These are phyloP conservation scores for Pseudois nayaur DNA, from an alignment of 2,113 vertebrate species.

Conservation along the genomic window DNA sequence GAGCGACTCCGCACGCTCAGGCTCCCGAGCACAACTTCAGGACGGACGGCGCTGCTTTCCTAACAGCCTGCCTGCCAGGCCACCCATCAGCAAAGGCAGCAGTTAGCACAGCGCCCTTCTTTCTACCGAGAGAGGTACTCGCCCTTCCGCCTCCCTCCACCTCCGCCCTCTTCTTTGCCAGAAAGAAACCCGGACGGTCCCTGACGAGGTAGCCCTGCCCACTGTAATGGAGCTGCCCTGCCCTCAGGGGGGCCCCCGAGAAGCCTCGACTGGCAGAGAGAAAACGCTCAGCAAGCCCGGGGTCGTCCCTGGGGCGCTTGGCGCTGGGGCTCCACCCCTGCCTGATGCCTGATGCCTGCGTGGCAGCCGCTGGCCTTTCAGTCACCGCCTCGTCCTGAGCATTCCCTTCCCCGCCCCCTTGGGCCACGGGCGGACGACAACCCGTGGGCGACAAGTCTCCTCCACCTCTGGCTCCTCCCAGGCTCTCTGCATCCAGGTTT, in stretches of 20 bases:
- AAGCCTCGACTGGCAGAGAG: background rate
- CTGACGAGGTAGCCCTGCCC: background rate
- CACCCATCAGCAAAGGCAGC: conserved; percentile 41
- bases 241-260: background rate
- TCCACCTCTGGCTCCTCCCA: background rate
- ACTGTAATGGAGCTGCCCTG: background rate
- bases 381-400: background rate
- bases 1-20: background rate
- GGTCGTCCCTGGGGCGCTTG: rapidly evolving
- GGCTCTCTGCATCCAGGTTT: background rate
- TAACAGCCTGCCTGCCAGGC: conserved; percentile 17
- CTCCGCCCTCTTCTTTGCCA: background rate
- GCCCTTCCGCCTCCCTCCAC: background rate
- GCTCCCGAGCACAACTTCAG: background rate
- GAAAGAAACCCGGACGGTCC: background rate
- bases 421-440: background rate
- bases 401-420: background rate
- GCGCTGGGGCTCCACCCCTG: background rate
- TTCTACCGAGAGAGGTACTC: conserved; percentile 7
- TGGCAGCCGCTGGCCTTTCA: rapidly evolving
- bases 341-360: background rate
- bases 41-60: conserved; percentile 34
- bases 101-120: conserved; percentile 31
- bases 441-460: rapidly evolving
- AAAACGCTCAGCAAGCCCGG: background rate